Evolutionary conservation across 2,113 vertebrate genomes (phyloP).

Genomic region (Syngnathus scovelli): DNA sequence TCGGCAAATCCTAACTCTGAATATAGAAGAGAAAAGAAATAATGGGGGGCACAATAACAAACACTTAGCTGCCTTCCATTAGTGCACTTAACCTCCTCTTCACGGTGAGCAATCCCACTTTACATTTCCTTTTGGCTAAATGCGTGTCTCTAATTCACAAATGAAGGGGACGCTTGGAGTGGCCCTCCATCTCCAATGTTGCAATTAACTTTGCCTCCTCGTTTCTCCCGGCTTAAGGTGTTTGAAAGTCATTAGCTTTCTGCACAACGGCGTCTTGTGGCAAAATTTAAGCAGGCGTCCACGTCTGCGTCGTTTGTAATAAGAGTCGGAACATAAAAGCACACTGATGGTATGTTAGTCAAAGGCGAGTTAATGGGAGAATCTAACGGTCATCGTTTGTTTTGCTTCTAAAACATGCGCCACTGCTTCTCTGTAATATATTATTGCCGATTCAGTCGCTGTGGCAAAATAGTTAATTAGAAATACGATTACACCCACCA

Average conservation of each 20-base stretch:
- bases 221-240: slow-evolving; percentile 76
- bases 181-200: slow-evolving; percentile 89
- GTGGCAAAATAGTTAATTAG: not conserved
- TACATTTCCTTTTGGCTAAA: slow-evolving; percentile 64
- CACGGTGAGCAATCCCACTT: slow-evolving; percentile 58
- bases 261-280: slow-evolving; percentile 74
- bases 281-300: slow-evolving; percentile 78
- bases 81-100: slow-evolving; percentile 66
- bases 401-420: slow-evolving; percentile 10
- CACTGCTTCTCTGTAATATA: not conserved
- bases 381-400: slow-evolving; percentile 54
- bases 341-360: slow-evolving; percentile 76
- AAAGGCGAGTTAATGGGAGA: slow-evolving; percentile 76
- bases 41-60: slow-evolving; percentile 60
- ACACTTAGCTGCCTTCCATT: slow-evolving; percentile 65
- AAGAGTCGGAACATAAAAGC: slow-evolving; percentile 78
- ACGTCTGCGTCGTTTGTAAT: slow-evolving; percentile 75
- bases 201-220: slow-evolving; percentile 86
- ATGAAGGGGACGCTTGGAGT: slow-evolving; percentile 84
- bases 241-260: slow-evolving; percentile 85
- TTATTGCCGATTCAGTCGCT: not conserved
- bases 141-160: slow-evolving; percentile 85
- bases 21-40: slow-evolving; percentile 52
- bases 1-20: slow-evolving; percentile 42
- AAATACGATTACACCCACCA: not conserved